Conservation (phyloP, 2,113 vertebrate species). For the Toxostoma redivivum region DNA sequence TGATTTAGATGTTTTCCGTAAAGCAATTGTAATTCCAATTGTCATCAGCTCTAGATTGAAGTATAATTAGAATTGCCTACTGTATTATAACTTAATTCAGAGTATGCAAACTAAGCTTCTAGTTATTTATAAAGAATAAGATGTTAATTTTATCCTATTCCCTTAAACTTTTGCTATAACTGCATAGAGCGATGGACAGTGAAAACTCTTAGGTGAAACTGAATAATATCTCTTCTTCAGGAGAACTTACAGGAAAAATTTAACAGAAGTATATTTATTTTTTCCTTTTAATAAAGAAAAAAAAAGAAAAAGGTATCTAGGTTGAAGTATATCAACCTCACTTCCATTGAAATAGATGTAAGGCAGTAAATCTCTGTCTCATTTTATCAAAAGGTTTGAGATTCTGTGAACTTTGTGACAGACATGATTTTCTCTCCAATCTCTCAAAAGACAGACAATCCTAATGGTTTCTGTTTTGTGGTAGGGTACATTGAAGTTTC, state of each 20-base stretch:
- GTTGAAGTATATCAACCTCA: not conserved
- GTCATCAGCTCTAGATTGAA: not conserved
- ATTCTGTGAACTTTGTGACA: not conserved
- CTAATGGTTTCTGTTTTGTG: not conserved
- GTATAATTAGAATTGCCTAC: not conserved
- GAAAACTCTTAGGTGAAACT: not conserved
- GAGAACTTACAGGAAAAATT: not conserved
- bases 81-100: not conserved
- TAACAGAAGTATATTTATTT: not conserved
- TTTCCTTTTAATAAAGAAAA: not conserved
- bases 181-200: not conserved
- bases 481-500: not conserved
- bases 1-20: not conserved
- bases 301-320: not conserved
- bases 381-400: not conserved
- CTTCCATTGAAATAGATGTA: not conserved
- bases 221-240: not conserved
- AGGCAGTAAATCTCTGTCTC: not conserved
- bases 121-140: not conserved
- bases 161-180: not conserved
- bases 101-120: not conserved
- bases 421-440: not conserved
- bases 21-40: not conserved
- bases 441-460: not conserved
- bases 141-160: not conserved